Conservation (phyloP, 2,113 vertebrate species). For the human (Homo sapiens) region DNA sequence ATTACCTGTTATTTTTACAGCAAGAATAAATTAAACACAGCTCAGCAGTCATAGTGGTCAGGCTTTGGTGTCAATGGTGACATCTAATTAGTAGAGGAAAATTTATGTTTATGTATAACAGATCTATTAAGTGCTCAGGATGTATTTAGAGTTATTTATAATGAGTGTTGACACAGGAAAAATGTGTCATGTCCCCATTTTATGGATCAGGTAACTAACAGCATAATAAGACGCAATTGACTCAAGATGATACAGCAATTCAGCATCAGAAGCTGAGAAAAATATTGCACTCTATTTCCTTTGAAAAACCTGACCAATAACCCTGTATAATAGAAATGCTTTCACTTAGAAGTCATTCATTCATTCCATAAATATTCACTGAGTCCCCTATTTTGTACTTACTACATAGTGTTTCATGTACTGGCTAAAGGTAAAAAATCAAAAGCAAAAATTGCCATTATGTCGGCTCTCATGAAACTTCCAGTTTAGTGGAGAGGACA, state of each 20-base stretch:
- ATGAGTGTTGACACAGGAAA: background rate
- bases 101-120: background rate
- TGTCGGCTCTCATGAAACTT: background rate
- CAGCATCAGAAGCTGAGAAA: background rate
- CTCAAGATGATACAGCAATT: background rate
- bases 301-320: background rate
- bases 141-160: background rate
- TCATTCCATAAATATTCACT: background rate
- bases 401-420: background rate
- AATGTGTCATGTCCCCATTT: background rate
- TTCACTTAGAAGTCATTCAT: background rate
- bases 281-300: background rate
- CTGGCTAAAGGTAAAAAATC: background rate
- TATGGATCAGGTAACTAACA: background rate
- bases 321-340: background rate
- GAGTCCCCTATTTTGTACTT: background rate
- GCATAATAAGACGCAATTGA: background rate
- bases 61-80: background rate
- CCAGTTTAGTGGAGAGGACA: background rate
- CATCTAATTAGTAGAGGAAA: slow-evolving; percentile 12
- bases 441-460: background rate
- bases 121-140: background rate
- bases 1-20: slow-evolving; percentile 71
- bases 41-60: slow-evolving; percentile 45
- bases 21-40: slow-evolving; percentile 73